Evolutionary conservation across 2,888 invertebrate genomes (phyloP), one percentile per base, ranked within the genome.

Genomic region (Chloroclysta siterata): DNA sequence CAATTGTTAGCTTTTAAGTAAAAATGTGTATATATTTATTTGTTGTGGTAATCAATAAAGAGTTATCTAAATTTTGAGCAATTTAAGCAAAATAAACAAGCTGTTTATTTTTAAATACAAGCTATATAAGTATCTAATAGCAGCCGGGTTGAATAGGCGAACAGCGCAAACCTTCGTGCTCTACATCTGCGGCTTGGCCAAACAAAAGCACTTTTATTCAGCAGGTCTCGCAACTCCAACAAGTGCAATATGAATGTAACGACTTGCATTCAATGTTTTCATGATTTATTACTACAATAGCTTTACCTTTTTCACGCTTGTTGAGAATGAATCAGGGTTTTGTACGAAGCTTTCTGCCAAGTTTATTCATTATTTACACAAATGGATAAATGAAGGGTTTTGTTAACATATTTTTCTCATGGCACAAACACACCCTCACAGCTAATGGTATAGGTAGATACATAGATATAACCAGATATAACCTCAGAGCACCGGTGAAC

Each of bases 201-300:
- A 55, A 71, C 61, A 69, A 67, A 66, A 69, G 68, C 69, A 66
- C 71, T 71, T 74, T 74, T 72, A 69, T 75, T 73, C 72, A 58
- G 54, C 59, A 52, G 66, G 71, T 71, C 66, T 42, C 57, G 62
- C 60, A 39, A 57, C 63, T 51, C 52, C 50, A 63, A 74, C 73
- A 72, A 73, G 64, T 69, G 69, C 72, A 69, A 70, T 73, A 72
- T 66, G 72, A 73, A 72, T 70, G 69, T 68, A 76, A 74, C 70
- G 72, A 71, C 66, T 69, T 71, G 63, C 60, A 64, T 70, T 70
- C 50, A 63, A 60, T 75, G 71, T 70, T 66, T 67, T 60, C 39
- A 58, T 53, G 69, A 67, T 71, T 71, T 69, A 67, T 64, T 41
- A 48, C 58, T 29, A 17, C 50, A 36, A 52, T 50, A 50, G 59